Conservation (phyloP, 2,797 vertebrate species). For the Morelia viridis region DNA sequence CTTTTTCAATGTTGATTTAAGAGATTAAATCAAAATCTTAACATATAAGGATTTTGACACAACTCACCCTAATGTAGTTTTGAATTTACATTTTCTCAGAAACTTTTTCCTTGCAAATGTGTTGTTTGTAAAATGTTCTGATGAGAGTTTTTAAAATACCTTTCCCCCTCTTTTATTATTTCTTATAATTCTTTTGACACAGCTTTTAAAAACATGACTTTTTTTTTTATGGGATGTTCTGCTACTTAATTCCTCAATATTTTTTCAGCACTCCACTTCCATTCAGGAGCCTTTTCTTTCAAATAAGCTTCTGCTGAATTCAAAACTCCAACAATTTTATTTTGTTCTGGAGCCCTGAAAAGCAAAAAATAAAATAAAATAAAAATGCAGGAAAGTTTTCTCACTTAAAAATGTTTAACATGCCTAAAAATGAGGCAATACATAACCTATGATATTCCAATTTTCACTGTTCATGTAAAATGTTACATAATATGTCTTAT, state of each 20-base stretch:
- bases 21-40: neutral
- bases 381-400: neutral
- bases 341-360: neutral
- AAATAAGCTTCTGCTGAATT: neutral
- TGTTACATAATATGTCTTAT: neutral
- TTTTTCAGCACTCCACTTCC: neutral
- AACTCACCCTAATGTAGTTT: neutral
- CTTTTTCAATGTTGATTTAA: neutral
- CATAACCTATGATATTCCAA: neutral
- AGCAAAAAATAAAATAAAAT: neutral
- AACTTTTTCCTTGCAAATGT: neutral
- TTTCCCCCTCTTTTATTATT: neutral
- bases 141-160: neutral
- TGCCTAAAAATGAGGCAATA: neutral
- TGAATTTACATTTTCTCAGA: neutral
- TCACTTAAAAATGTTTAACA: neutral
- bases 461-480: neutral
- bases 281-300: too few species aligned
- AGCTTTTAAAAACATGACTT: neutral
- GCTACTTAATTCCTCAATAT: neutral
- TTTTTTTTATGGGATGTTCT: neutral
- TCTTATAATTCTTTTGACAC: neutral
- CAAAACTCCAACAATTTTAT: neutral
- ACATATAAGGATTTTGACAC: neutral
- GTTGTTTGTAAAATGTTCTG: neutral